A percentile compares a stretch with the other conserved stretches of the same genome.
phyloP scores from a whole-genome alignment of 2,113 vertebrate species.

The Xyliphius kryptos region DNA sequence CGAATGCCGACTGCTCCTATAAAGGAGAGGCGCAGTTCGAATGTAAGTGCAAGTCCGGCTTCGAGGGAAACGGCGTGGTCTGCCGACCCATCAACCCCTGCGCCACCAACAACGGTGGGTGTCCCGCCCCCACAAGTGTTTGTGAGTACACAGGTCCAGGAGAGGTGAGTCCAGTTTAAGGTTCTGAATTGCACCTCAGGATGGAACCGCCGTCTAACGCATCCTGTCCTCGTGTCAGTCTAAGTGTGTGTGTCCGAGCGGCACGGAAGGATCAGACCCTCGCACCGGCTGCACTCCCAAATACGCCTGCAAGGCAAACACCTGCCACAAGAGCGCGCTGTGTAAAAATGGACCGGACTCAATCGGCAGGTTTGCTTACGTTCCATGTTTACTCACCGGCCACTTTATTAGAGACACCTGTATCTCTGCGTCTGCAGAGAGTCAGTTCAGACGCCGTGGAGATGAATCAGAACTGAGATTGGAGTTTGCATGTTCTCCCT shows the following conservation, averaged over 20 bases:
- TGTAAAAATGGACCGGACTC: constrained; percentile 63
- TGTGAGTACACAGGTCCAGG: constrained; percentile 73
- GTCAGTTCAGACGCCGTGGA: too few relatives aligned
- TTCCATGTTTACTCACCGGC: not conserved
- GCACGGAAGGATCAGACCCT: constrained; percentile 52
- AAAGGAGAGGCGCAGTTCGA: constrained; percentile 53
- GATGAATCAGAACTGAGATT: too few relatives aligned
- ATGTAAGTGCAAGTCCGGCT: constrained; percentile 75
- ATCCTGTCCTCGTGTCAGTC: constrained; percentile 56
- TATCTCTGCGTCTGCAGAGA: too few relatives aligned
- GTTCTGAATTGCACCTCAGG: not conserved
- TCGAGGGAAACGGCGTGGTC: constrained; percentile 74
- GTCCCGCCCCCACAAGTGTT: constrained; percentile 71
- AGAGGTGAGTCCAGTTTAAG: constrained; percentile 61
- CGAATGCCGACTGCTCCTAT: constrained; percentile 66
- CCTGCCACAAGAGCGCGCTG: constrained; percentile 64
- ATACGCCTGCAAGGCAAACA: constrained; percentile 51
- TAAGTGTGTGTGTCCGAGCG: constrained; percentile 72
- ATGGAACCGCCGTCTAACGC: not conserved
- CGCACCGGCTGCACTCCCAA: constrained; percentile 57
- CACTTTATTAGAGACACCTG: too few relatives aligned
- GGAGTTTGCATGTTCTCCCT: too few relatives aligned
- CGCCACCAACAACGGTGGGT: constrained; percentile 71
- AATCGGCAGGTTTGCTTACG: constrained; percentile 50
- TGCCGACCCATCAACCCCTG: constrained; percentile 82